Percentiles rank a stretch among this genome's conserved stretches.
These are phyloP conservation scores for Peromyscus melanophrys DNA, from an alignment of 2,797 vertebrate genomes.

Conservation along the genomic window DNA sequence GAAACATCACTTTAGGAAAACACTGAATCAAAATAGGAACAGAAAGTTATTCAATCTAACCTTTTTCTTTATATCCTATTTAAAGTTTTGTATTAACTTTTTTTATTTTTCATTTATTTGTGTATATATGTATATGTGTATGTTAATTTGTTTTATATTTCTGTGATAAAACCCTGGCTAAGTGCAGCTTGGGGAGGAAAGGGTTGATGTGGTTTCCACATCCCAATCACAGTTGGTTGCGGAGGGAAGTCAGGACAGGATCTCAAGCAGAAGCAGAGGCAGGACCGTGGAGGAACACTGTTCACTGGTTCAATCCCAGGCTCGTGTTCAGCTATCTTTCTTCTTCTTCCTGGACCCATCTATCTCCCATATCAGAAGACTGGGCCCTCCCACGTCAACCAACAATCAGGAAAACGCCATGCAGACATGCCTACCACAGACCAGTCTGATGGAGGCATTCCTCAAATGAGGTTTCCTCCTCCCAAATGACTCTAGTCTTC, in stretches of 20 bases:
- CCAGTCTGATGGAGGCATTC: neutral
- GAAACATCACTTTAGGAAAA: constrained; percentile 65
- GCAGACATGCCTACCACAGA: neutral
- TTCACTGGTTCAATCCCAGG: neutral
- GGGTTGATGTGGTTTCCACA: too few species aligned
- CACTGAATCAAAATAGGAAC: constrained; percentile 32
- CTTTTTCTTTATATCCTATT: neutral
- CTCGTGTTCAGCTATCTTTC: neutral
- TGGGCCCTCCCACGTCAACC: neutral
- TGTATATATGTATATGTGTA: too few species aligned
- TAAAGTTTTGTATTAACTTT: neutral
- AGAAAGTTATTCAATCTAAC: constrained; percentile 8
- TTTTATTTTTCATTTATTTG: neutral
- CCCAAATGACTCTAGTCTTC: neutral
- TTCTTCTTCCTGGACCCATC: neutral
- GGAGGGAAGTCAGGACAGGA: neutral
- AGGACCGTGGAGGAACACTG: neutral
- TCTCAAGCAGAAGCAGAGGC: neutral
- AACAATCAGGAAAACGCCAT: neutral
- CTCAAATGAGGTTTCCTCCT: neutral
- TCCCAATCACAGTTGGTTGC: neutral
- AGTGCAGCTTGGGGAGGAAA: neutral
- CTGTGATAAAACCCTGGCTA: neutral
- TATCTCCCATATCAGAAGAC: too few species aligned
- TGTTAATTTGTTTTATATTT: neutral